Base-by-base conservation (phyloP, 1,140 invertebrate genomes). In the Drosophila parabipectinata region DNA sequence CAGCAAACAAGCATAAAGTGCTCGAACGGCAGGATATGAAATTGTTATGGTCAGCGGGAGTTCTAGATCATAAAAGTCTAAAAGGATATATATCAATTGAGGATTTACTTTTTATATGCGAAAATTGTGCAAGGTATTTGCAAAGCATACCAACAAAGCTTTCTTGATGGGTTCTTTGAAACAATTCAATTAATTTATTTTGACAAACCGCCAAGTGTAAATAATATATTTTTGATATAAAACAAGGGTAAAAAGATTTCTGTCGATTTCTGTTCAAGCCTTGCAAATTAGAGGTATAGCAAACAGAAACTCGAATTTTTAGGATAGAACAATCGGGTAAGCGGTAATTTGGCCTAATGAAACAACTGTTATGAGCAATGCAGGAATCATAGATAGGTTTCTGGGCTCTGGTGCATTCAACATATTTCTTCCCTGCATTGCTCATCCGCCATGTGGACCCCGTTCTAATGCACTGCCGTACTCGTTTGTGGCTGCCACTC, bases 1-100 rank as follows among this genome's bases (percentile, higher is more conserved):
- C 34, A 32, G 61, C 61, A 59, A 67, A 67, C 62, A 76, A 67
- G 32, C 59, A 64, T 67, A 52, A 67, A 67, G 47, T 32, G 48
- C 47, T 45, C 44, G 24, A 64, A 47, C 59, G 60, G 64, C 63
- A 67, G 48, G 24, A 50, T 50, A 28, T 14, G n/a, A 26, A 57
- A 63, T 28, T n/a, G 45, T 47, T 64, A 51, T 51, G 59, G 18
- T 7, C 3, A 28, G 45, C 14, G 10, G 10, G 12, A 18, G 32
- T 8, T 12, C n/a, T 14, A n/a, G 4, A 28, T 26, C 34, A 32
- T 32, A 12, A 41, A 10, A 26, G 34, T 44, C 5, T 18, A 47
- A 47, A 47, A 47, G 15, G 3, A 3, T 24, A 10, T 47, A 47
- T 47, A 21, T 14, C 18, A 24, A 3, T 47, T 7, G 5, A n/a